Evolutionary conservation across 2,113 vertebrate genomes (phyloP), one percentile per base, ranked within the genome.

Genomic region (Glaucomys volans): DNA sequence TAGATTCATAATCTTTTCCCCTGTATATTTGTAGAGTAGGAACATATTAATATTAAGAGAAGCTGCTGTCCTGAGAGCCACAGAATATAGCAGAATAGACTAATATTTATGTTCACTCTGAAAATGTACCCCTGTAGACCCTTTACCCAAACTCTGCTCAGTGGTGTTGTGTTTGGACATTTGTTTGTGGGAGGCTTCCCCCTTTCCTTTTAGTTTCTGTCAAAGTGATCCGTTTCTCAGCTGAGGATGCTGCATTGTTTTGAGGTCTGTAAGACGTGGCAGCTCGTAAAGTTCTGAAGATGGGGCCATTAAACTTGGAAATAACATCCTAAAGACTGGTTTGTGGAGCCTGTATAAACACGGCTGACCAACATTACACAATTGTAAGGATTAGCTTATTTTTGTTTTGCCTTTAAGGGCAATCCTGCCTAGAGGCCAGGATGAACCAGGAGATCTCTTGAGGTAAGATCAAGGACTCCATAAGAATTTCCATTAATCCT

Each of bases 401-500:
- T 96, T 96, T 93, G 86, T 96, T 98, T 93, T 95, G 75, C 79
- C 91, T 96, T 93, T 87, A 64, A 97, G 75, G 66, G 86, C 82
- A 97, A 92, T 97, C 79, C 67, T 97, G 94, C 93, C 94, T 85
- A 87, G 93, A 97, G 97, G 95, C 95, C 37, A 83, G 83, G 90
- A 97, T 94, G 82, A 96, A 62, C 40, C 76, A 66, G 67, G 62
- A 59, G 93, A 94, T 83, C 92, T 96, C 90, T 85, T 44, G 86
- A 97, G 81, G 79, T 80, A 91, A 96, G 90, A 96, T 96, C 96
- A 97, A 97, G 94, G 87, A 74, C 66, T 92, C 66, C n/a, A 2
- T 47, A 84, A 82, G 91, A 96, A 95, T 95, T 87, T 93, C 84
- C 96, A 93, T 83, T 97, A 96, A 96, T 96, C 94, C 92, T 95